Conservation (phyloP, 1,140 invertebrate species). For the Bombus polaris region DNA sequence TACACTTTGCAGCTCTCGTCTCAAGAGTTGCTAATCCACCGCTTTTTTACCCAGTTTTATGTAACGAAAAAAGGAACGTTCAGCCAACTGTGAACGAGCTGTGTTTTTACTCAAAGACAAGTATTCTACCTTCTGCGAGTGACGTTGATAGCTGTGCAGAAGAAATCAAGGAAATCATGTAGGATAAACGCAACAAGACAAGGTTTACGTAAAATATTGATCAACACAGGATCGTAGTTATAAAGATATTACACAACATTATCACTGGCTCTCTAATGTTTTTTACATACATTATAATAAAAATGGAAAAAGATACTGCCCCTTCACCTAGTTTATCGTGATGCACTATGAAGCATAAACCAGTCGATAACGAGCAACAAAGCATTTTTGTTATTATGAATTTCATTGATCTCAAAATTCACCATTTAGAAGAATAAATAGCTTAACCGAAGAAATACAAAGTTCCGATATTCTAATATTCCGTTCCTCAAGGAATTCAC, state of each 20-base stretch:
- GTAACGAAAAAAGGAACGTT: neutral
- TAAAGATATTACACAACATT: neutral
- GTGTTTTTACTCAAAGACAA: neutral
- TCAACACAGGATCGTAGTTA: neutral
- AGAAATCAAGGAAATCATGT: constrained; percentile 3
- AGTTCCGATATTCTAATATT: neutral
- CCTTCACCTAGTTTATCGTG: neutral
- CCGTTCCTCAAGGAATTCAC: neutral
- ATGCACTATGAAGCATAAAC: too few relatives aligned
- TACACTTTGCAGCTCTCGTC: neutral
- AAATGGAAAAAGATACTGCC: too few relatives aligned
- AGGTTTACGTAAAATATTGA: neutral
- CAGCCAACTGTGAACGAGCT: neutral
- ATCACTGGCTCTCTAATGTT: neutral
- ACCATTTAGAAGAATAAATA: too few relatives aligned
- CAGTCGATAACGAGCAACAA: neutral
- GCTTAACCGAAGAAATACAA: neutral
- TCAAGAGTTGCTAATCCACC: neutral
- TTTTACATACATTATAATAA: neutral
- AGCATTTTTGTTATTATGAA: too few relatives aligned
- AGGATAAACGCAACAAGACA: neutral
- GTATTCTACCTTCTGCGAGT: neutral
- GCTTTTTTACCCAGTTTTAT: neutral
- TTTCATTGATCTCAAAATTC: too few relatives aligned
- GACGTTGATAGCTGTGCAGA: neutral